These are phyloP conservation scores for Acanthococcus lagerstroemiae DNA, from an alignment of 2,888 invertebrate species.

Conservation along the genomic window DNA sequence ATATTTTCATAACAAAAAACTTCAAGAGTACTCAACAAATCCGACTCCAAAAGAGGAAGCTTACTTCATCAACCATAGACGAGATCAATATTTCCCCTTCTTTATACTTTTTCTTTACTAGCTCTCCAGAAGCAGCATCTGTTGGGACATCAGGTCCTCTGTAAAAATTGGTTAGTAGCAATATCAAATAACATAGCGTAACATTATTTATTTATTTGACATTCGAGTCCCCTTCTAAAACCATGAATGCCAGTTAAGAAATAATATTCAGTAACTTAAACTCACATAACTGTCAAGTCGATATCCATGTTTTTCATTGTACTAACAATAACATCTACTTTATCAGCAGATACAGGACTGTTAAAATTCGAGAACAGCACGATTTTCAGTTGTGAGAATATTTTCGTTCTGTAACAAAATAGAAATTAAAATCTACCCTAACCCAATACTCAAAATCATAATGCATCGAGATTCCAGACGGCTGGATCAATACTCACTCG, in stretches of 20 bases:
- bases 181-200: constrained; percentile 4
- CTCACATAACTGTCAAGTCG: constrained; percentile 56
- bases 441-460: constrained; percentile 9
- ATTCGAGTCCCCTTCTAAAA: too few relatives aligned
- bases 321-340: constrained; percentile 46
- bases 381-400: constrained; percentile 46
- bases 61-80: constrained; percentile 7
- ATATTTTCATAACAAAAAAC: background rate
- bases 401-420: background rate
- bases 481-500: constrained; percentile 38
- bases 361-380: constrained; percentile 57
- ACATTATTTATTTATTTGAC: too few relatives aligned
- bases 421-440: background rate
- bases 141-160: constrained; percentile 40
- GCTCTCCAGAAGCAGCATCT: constrained; percentile 26
- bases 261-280: too few relatives aligned
- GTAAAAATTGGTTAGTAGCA: constrained; percentile 9
- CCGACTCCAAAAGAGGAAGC: background rate
- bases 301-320: constrained; percentile 49
- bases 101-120: background rate
- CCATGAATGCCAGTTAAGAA: too few relatives aligned
- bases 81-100: constrained; percentile 14
- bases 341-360: constrained; percentile 44
- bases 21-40: background rate
- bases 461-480: too few relatives aligned